A percentile compares a stretch with the other conserved stretches of the same genome.
phyloP scores from a whole-genome alignment of 2,113 vertebrate genomes.

The Halichoerus grypus region DNA sequence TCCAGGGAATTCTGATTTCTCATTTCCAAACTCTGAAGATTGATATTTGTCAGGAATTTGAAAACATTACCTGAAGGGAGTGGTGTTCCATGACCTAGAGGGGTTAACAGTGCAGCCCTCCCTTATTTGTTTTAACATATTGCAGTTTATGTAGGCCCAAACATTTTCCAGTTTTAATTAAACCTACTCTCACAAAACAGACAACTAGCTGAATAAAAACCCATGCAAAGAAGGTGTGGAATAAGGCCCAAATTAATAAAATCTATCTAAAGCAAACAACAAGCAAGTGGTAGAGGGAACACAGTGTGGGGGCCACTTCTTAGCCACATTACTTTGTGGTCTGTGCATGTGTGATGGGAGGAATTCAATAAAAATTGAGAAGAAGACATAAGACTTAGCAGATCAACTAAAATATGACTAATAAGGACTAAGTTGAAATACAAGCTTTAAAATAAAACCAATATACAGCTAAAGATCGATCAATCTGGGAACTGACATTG shows the following conservation, averaged over 20 bases:
- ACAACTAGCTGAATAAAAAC: neutral
- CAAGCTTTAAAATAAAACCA: neutral
- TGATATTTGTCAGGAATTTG: neutral
- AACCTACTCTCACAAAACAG: neutral
- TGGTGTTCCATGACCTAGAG: neutral
- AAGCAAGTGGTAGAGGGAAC: neutral
- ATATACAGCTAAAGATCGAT: neutral
- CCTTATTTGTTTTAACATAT: neutral
- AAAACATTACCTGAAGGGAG: neutral
- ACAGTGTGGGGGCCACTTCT: neutral
- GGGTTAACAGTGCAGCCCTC: neutral
- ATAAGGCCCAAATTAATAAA: neutral
- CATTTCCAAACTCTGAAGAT: neutral
- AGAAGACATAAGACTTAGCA: neutral
- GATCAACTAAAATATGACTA: neutral
- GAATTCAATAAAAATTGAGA: neutral
- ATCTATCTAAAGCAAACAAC: neutral
- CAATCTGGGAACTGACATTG: neutral
- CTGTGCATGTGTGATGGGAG: neutral
- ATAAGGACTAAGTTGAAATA: neutral
- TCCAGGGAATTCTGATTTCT: neutral
- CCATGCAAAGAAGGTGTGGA: neutral
- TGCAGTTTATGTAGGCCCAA: neutral
- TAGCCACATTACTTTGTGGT: neutral
- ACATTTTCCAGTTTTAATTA: neutral